Evolutionary conservation across 2,797 vertebrate genomes (phyloP).

Genomic region (Ataeniobius toweri): DNA sequence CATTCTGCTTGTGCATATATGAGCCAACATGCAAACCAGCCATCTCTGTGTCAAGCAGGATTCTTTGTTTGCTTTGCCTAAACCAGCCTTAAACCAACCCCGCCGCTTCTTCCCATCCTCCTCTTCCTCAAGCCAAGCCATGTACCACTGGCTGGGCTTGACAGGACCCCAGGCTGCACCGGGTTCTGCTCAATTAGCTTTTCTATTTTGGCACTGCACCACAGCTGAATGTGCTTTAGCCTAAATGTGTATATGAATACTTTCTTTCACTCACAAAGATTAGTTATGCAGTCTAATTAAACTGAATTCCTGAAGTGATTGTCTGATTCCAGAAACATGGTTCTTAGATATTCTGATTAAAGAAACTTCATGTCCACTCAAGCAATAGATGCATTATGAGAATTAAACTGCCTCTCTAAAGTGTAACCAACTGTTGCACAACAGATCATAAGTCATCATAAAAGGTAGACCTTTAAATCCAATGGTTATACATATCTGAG

Average conservation of each 20-base stretch:
- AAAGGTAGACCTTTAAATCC: no score
- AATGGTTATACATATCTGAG: no score
- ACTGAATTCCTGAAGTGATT: no score
- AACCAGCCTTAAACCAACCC: neutral
- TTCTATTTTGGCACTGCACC: constrained; percentile 46
- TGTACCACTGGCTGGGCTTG: constrained; percentile 65
- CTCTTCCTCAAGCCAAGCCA: constrained; percentile 24
- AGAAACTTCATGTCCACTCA: neutral
- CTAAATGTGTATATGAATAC: neutral
- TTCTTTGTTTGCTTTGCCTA: neutral
- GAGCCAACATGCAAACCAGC: constrained; percentile 30
- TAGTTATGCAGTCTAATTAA: neutral
- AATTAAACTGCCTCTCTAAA: neutral
- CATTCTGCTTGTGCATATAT: constrained; percentile 13
- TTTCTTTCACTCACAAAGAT: neutral
- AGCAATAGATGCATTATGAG: neutral
- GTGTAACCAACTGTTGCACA: neutral
- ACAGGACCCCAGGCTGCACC: constrained; percentile 61
- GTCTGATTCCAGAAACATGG: no score
- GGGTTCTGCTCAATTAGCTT: constrained; percentile 71
- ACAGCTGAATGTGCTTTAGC: constrained; percentile 28
- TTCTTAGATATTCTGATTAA: neutral
- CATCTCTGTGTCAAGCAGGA: constrained; percentile 8
- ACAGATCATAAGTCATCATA: no score
- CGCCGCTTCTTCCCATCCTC: constrained; percentile 27